Evolutionary conservation across 2,888 invertebrate genomes (phyloP).

Genomic region (Cephonodes hylas): DNA sequence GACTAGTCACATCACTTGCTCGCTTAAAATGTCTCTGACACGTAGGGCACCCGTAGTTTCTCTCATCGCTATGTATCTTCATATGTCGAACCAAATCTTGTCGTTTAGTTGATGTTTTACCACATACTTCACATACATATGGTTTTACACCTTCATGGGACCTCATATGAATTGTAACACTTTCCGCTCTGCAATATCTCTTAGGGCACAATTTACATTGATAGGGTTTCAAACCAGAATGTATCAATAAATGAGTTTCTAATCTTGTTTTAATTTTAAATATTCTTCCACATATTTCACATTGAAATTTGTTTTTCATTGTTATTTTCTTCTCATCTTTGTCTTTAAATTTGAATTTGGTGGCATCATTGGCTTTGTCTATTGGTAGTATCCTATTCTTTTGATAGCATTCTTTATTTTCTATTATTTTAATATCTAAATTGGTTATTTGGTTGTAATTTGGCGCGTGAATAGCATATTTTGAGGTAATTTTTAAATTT

Average conservation of each 20-base stretch:
- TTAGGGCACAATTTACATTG: constrained; percentile 56
- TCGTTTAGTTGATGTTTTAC: constrained; percentile 43
- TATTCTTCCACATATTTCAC: constrained; percentile 38
- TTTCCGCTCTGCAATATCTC: constrained; percentile 58
- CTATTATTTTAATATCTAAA: not conserved
- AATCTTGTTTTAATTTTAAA: constrained; percentile 33
- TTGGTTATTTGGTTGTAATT: not conserved
- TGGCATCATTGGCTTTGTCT: not conserved
- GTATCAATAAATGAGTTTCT: constrained; percentile 52
- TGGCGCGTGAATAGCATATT: not conserved
- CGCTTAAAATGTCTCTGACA: constrained; percentile 43
- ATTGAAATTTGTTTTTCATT: constrained; percentile 25
- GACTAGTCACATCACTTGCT: constrained; percentile 37
- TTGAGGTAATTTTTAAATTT: not conserved
- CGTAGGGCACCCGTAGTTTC: constrained; percentile 36
- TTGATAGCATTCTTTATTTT: not conserved
- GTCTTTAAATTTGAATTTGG: not conserved
- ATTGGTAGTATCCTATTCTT: not conserved
- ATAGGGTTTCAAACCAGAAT: constrained; percentile 51
- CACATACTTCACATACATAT: constrained; percentile 72
- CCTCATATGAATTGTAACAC: constrained; percentile 72
- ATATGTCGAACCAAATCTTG: constrained; percentile 43
- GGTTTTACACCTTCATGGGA: constrained; percentile 74
- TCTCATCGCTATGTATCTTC: constrained; percentile 43
- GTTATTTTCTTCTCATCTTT: not conserved